These are phyloP conservation scores for Dipodomys ordii DNA, from an alignment of 2,113 vertebrate genomes.

Conservation along the genomic window DNA sequence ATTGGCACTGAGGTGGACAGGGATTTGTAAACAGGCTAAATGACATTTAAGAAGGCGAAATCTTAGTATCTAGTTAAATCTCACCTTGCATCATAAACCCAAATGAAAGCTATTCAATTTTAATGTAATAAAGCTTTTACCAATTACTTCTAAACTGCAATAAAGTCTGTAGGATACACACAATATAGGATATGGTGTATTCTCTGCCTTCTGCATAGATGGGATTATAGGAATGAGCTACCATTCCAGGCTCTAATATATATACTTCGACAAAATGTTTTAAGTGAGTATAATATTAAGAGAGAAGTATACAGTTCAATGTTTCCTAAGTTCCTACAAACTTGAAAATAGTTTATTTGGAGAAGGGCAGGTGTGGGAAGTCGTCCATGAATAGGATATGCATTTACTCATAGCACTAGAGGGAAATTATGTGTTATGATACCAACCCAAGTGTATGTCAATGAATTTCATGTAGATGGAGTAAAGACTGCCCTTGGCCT, in stretches of 20 bases:
- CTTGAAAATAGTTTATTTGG: background rate
- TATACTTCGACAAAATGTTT: background rate
- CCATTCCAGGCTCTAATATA: no score
- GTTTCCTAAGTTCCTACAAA: background rate
- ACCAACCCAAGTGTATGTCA: background rate
- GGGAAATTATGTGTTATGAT: background rate
- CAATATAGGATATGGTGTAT: background rate
- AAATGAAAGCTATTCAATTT: background rate
- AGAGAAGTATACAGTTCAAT: background rate
- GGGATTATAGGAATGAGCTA: no score
- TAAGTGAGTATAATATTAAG: background rate
- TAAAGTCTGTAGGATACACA: background rate
- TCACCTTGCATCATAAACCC: background rate
- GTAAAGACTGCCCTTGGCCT: background rate
- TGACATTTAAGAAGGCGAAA: background rate
- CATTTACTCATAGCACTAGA: background rate
- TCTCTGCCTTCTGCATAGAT: no score
- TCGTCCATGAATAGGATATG: background rate
- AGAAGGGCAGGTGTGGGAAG: background rate
- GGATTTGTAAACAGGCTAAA: background rate
- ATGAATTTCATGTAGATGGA: background rate
- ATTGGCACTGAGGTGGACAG: background rate
- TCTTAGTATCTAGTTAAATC: background rate
- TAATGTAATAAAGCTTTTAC: background rate
- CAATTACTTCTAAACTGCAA: background rate